These are phyloP conservation scores for Lapara coniferarum DNA, from an alignment of 2,888 invertebrate genomes.

Conservation along the genomic window DNA sequence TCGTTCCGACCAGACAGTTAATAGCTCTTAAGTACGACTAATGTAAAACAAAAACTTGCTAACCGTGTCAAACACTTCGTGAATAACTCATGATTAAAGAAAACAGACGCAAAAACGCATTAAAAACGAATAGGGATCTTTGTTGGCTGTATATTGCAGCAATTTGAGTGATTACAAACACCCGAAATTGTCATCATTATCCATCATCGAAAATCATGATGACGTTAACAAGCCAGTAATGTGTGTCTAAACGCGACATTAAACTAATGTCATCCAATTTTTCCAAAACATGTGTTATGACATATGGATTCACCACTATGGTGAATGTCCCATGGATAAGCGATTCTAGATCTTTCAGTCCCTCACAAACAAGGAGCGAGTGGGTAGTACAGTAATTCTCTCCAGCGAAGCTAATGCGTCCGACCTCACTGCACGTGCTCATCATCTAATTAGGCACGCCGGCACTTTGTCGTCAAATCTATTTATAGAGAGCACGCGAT, in stretches of 20 bases:
- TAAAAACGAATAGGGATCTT: not conserved
- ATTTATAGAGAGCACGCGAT: conserved; percentile 14
- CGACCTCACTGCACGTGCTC: conserved; percentile 20
- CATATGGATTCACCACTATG: too few relatives aligned
- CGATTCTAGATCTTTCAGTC: not conserved
- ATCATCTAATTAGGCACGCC: conserved; percentile 26
- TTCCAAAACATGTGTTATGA: not conserved
- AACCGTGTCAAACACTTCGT: conserved; percentile 2
- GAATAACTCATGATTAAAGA: not conserved
- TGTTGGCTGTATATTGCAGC: not conserved
- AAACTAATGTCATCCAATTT: not conserved
- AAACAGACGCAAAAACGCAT: not conserved
- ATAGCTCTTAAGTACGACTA: conserved; percentile 5
- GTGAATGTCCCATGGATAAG: too few relatives aligned
- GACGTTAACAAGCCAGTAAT: not conserved
- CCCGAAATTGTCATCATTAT: conserved; percentile 1
- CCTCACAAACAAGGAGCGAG: not conserved
- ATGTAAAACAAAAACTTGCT: not conserved
- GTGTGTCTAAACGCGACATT: not conserved
- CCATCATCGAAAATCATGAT: not conserved
- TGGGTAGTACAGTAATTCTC: not conserved
- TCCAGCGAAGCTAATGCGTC: conserved; percentile 8
- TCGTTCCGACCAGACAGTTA: not conserved
- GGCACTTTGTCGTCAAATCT: conserved; percentile 25
- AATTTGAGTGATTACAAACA: conserved; percentile 2